Evolutionary conservation across 2,113 vertebrate genomes (phyloP).

Genomic region (Chloropsis cyanopogon): DNA sequence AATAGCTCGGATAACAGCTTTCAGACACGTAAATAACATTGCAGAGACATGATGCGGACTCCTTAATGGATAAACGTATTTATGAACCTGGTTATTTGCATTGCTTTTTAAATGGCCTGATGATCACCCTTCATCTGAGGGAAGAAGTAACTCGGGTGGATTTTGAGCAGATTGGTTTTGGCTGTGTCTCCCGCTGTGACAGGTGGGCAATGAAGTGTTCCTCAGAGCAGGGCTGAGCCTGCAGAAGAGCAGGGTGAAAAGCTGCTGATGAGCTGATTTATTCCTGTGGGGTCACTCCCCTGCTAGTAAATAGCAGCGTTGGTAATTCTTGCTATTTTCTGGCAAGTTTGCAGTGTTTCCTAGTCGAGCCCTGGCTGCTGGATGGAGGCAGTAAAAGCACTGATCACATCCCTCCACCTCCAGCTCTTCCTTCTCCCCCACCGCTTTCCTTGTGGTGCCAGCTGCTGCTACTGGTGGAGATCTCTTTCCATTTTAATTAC

Average conservation of each 20-base stretch:
- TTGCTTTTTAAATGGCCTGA: not conserved
- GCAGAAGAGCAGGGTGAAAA: not conserved
- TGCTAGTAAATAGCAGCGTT: not conserved
- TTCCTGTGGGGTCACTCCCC: not conserved
- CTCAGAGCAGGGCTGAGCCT: not conserved
- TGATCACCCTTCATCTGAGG: not conserved
- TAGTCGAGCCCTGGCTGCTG: not conserved
- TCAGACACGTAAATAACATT: not conserved
- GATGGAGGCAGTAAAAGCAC: not conserved
- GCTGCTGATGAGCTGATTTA: not conserved
- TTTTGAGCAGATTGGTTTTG: not conserved
- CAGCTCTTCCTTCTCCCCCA: not conserved
- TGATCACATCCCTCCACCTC: not conserved
- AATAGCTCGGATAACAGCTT: not conserved
- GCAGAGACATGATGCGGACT: not conserved
- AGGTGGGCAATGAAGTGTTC: not conserved
- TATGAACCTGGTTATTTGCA: not conserved
- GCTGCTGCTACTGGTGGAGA: not conserved
- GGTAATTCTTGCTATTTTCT: not conserved
- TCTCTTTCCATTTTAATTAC: not conserved
- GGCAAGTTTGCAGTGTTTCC: not conserved
- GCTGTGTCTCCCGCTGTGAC: not conserved
- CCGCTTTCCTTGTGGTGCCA: not conserved
- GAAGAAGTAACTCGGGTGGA: not conserved
- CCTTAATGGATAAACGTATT: not conserved